Evolutionary conservation across 2,797 vertebrate genomes (phyloP), one percentile per base, ranked within the genome.

Genomic region (Triplophysa yarkandensis): DNA sequence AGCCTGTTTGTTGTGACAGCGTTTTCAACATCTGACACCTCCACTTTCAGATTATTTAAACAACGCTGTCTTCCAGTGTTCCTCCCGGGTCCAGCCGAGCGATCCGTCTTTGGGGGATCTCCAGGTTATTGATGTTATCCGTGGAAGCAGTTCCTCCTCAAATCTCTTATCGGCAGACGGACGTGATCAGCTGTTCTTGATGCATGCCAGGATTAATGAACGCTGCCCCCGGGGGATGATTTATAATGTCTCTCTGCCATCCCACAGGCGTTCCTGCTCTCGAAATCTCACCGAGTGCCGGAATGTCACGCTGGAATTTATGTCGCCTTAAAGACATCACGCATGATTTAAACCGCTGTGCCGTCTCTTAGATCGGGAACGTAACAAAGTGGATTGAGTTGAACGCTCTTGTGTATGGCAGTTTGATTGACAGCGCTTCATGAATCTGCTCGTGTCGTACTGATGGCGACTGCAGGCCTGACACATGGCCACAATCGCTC

Each of bases 291-390:
- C 74, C 71, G 78, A 80, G 86, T 85, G 80, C 82, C 11, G 76
- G 81, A 89, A 84, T 85, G 81, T 84, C 77, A 11, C 66, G 78
- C 82, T 86, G 75, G 74, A 80, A 91, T 92, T 90, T 92, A 91
- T 84, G 79, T 36, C 84, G 78, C 88, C 81, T 81, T 90, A 91
- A 92, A 85, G 74, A 76, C 68, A 79, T 89, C 85, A 79, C 13
- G 66, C 14, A 61, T 91, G 89, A 92, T 92, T 91, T 90, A 91
- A 87, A 74, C 75, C 68, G 9, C 67, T 11, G 80, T 68, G 52
- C 64, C 57, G 64, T 60, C 74, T 3, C 77, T 71, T 67, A 54
- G 41, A 66, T 77, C 44, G 74, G 68, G 48, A 54, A 77, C 66
- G 5, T 54, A 67, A 65, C 58, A 57, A 27, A 66, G 76, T 75